phyloP scores from a whole-genome alignment of 2,888 invertebrate genomes.

The Agrotis puta region DNA sequence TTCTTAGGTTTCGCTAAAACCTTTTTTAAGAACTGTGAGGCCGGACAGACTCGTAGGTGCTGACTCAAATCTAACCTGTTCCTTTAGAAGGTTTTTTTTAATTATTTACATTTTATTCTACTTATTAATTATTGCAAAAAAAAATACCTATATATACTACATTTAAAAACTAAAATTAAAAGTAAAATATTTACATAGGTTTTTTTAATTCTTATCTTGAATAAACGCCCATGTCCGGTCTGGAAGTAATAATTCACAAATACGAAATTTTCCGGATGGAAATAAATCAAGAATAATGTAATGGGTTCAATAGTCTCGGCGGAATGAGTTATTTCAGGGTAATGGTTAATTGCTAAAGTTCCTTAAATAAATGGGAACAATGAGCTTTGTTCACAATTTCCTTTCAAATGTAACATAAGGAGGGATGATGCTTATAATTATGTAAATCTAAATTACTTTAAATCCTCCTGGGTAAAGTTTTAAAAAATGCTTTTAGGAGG shows the following conservation, averaged over 20 bases:
- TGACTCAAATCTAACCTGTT: too few relatives aligned
- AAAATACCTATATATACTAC: too few relatives aligned
- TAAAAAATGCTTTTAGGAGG: conserved; percentile 20
- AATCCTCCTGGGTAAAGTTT: conserved; percentile 32
- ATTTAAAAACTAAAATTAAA: too few relatives aligned
- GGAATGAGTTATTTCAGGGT: conserved; percentile 41
- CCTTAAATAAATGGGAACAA: conserved; percentile 31
- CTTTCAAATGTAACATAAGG: conserved; percentile 26
- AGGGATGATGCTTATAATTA: conserved; percentile 15
- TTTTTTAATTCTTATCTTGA: not conserved
- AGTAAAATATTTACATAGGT: too few relatives aligned
- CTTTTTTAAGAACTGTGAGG: too few relatives aligned
- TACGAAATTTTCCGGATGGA: conserved; percentile 5
- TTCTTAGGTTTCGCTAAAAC: too few relatives aligned
- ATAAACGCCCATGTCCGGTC: not conserved
- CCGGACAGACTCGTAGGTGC: too few relatives aligned
- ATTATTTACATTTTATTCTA: too few relatives aligned
- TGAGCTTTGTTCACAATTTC: conserved; percentile 37
- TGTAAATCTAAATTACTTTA: conserved; percentile 32
- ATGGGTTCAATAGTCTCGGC: conserved; percentile 33
- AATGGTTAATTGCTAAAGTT: conserved; percentile 56
- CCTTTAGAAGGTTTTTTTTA: too few relatives aligned
- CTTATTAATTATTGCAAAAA: too few relatives aligned
- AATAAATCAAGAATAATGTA: conserved; percentile 39
- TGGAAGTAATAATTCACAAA: not conserved